Evolutionary conservation across 2,797 vertebrate genomes (phyloP).

Genomic region (Aplochiton taeniatus): DNA sequence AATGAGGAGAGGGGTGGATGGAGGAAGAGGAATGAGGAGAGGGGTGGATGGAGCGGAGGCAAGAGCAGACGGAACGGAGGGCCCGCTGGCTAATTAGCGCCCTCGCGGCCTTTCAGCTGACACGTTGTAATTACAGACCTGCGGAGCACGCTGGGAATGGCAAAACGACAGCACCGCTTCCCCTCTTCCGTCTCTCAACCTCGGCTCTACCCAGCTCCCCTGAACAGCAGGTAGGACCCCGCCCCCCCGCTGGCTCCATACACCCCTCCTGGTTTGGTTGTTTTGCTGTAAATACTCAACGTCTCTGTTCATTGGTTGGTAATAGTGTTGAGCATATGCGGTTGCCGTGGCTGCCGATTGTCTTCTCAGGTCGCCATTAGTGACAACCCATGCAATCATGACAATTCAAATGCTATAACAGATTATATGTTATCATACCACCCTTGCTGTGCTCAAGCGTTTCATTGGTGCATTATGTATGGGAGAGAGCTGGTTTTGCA

Average conservation of each 20-base stretch:
- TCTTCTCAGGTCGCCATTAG: too few relatives aligned
- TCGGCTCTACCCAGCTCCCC: too few relatives aligned
- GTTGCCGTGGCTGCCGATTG: too few relatives aligned
- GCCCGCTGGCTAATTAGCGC: slow-evolving; percentile 75
- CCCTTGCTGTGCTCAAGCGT: too few relatives aligned
- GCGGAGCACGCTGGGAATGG: slow-evolving; percentile 52
- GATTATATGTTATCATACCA: too few relatives aligned
- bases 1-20: background rate
- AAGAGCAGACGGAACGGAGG: slow-evolving; percentile 38
- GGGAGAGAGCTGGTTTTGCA: too few relatives aligned
- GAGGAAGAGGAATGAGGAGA: slow-evolving; percentile 3
- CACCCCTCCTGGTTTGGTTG: slow-evolving; percentile 22
- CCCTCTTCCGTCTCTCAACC: background rate
- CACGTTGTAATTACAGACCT: slow-evolving; percentile 80
- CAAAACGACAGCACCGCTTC: slow-evolving; percentile 41
- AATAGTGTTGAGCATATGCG: background rate
- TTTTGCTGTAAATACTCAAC: slow-evolving; percentile 43
- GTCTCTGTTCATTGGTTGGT: slow-evolving; percentile 46
- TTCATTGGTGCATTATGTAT: too few relatives aligned
- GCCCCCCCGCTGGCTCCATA: slow-evolving; percentile 1
- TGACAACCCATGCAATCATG: too few relatives aligned
- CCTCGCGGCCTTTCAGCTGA: slow-evolving; percentile 67
- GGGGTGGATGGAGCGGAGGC: slow-evolving; percentile 70
- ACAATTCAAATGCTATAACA: too few relatives aligned
- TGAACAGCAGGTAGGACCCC: slow-evolving; percentile 15